Base-by-base conservation (phyloP, 1,140 invertebrate genomes). In the Wasmannia auropunctata region DNA sequence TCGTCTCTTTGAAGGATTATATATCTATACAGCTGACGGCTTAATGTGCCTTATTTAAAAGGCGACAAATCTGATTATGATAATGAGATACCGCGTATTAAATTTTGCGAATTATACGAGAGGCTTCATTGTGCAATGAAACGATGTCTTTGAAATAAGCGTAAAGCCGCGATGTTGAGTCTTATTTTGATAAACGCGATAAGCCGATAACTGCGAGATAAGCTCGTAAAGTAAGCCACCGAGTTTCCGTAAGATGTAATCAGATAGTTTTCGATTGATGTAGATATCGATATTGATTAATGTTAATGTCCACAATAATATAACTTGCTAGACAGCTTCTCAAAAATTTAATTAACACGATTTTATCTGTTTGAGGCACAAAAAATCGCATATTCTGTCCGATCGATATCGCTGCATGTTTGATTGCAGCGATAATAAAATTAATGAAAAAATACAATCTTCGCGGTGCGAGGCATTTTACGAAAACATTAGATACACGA, bases 21-120 rank as follows among this genome's bases (percentile, higher is more conserved):
- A n/a, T n/a, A n/a, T n/a, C 51, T 31, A n/a, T 14, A 0, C 8
- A 84, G 10, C 28, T 37, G 28, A 62, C 19, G 22, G 14, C 14
- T 60, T 46, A 62, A 72, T 62, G 7, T 28, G 25, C 40, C 70
- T 46, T 31, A 37, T n/a, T 84, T 84, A 37, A 54, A 58, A 49
- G 16, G 40, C 69, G n/a, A 63, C 56, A 62, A 84, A 76, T 84
- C 81, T 84, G 70, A 75, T 84, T 84, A 84, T 49, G 70, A 62
- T 84, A 84, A 83, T 74, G 31, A 74, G 37, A 58, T 31, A 31
- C 10, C 5, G 14, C n/a, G 19, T 58, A 40, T 65, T 31, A 65
- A 46, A 43, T 83, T 74, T 84, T 28, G 67, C 67, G 11, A 60
- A 83, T 83, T 74, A 74, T 19, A 31, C 16, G 25, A 11, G 25